These are phyloP conservation scores for Reticulitermes lucifugus DNA, from an alignment of 2,888 invertebrate genomes.

Conservation along the genomic window DNA sequence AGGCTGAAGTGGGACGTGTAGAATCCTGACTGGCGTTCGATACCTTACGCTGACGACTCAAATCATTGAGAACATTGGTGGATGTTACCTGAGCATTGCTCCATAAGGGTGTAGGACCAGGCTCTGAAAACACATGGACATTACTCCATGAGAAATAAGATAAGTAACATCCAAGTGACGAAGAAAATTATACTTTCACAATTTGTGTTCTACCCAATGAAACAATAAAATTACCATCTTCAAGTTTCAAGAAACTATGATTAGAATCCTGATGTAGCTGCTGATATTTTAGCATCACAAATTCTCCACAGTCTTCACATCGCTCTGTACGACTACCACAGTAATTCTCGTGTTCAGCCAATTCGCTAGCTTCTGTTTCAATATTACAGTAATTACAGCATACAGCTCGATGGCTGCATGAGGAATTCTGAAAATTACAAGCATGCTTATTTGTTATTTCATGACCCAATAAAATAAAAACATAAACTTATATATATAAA, in stretches of 20 bases:
- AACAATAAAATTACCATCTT: constrained; percentile 66
- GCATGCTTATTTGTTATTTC: not conserved
- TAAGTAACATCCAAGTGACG: too few species aligned
- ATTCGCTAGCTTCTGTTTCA: constrained; percentile 70
- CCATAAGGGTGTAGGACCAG: constrained; percentile 66
- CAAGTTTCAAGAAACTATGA: constrained; percentile 73
- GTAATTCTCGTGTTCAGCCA: constrained; percentile 74
- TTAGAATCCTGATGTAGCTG: constrained; percentile 73
- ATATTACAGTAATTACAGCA: constrained; percentile 75
- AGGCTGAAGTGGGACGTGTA: constrained; percentile 41
- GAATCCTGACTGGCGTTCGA: constrained; percentile 48
- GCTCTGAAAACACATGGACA: constrained; percentile 59
- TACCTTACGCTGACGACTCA: constrained; percentile 48
- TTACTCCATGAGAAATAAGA: too few species aligned
- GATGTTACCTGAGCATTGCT: constrained; percentile 25
- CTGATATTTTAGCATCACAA: constrained; percentile 77
- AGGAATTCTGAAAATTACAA: constrained; percentile 54
- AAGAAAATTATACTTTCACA: not conserved
- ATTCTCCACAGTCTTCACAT: constrained; percentile 75
- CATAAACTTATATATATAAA: too few species aligned
- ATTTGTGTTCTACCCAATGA: not conserved
- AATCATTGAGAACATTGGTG: constrained; percentile 45
- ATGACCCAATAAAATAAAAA: too few species aligned
- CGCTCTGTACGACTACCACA: constrained; percentile 79
- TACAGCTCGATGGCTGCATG: constrained; percentile 57